Base-by-base conservation (phyloP, 2,797 vertebrate species). In the Sebastiscus albofasciatus region DNA sequence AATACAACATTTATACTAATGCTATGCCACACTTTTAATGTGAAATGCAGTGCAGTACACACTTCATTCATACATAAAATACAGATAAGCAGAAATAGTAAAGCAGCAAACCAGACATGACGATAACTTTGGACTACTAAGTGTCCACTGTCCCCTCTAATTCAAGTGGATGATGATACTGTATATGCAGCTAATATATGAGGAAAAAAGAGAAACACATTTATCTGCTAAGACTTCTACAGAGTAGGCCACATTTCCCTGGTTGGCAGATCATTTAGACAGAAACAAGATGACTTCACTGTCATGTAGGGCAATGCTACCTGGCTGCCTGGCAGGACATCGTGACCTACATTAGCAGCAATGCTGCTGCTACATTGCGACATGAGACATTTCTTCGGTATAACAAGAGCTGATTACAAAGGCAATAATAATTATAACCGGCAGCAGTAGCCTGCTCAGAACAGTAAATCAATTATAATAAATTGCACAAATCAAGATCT, bases 1-100 rank as follows among this genome's bases (percentile, higher is more conserved):
- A 91, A 89, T 82, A 65, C 77, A 76, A 72, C 67, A 83, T 88
- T 85, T 86, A 75, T 67, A 80, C 80, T 67, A 77, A 83, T 77
- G 71, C 65, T 71, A 72, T 82, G 54, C 66, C 52, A 62, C 75
- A 62, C 71, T 68, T 79, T 69, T 75, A 46, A 29, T 72, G 22
- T 56, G 26, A 72, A 78, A 80, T 46, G 8, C 18, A 11, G 6
- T 2, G 33, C 29, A 56, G 22, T 59, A n/a, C 9, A 68, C 42
- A 42, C 1, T 4, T 29, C 26, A 46, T 60, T 31, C 64, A 36
- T 31, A 34, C 22, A 69, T 24, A 29, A 16, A 60, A 20, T 39
- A 24, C 2, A 24, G 4, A 72, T 67, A 0, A 16, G 26, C 9
- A 60, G 36, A 24, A 5, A 18, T 11, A n/a, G 13, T 14, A 39